Conservation (phyloP, 2,113 vertebrate genomes). For the Corvus moneduloides region DNA sequence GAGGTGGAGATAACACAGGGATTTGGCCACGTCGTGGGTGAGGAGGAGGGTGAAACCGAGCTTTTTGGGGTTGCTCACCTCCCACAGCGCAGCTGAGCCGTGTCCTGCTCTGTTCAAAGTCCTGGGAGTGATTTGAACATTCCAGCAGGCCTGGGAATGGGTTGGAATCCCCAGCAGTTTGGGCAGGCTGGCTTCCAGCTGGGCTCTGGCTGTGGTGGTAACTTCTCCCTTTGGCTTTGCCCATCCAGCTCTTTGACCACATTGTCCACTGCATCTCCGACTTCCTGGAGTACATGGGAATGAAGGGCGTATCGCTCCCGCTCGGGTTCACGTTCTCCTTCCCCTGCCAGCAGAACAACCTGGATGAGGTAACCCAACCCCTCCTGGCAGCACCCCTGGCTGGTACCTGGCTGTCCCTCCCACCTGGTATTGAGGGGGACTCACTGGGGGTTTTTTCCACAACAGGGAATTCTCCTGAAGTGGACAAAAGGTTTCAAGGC, state of each 20-base stretch:
- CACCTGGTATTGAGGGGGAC: rapidly evolving
- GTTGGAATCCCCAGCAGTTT: rapidly evolving
- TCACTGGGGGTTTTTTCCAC: background rate
- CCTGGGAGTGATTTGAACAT: background rate
- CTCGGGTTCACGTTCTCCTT: conserved; percentile 98
- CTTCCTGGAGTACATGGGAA: conserved; percentile 96
- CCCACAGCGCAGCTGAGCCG: background rate
- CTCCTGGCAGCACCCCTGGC: rapidly evolving
- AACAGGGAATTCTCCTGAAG: conserved; percentile 88
- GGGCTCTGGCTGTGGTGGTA: background rate
- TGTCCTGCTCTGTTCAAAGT: background rate
- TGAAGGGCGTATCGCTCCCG: conserved; percentile 88
- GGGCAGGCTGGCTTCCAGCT: background rate
- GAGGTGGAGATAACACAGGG: rapidly evolving
- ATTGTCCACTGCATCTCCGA: conserved; percentile 91
- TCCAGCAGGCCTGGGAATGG: background rate
- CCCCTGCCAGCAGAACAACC: conserved; percentile 88
- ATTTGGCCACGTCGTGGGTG: rapidly evolving
- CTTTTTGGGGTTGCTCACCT: background rate
- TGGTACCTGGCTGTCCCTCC: background rate
- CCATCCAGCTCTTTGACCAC: conserved; percentile 88
- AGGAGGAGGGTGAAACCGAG: background rate
- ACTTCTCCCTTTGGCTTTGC: background rate
- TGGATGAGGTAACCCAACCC: conserved; percentile 83
- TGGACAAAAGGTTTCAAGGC: conserved; percentile 98